phyloP scores from a whole-genome alignment of 2,113 vertebrate genomes.

The Girardinichthys multiradiatus region DNA sequence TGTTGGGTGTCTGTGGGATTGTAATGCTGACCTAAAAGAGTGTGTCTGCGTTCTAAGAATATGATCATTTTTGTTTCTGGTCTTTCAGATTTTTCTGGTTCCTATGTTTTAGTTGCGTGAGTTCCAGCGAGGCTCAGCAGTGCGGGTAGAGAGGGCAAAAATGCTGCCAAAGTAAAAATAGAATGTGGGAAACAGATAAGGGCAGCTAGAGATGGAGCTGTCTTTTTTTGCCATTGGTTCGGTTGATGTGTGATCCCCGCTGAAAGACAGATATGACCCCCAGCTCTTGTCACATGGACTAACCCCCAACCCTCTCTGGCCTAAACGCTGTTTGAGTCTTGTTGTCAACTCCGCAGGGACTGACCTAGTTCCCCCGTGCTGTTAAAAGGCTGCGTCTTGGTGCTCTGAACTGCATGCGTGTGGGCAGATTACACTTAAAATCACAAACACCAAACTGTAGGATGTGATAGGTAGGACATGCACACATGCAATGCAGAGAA shows the following conservation, averaged over 20 bases:
- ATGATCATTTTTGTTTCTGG: neutral
- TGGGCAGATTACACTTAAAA: slow-evolving; percentile 18
- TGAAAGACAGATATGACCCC: slow-evolving; percentile 43
- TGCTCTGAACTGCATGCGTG: slow-evolving; percentile 11
- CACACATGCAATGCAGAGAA: slow-evolving; percentile 7
- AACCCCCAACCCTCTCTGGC: slow-evolving; percentile 8
- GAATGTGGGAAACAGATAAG: slow-evolving; percentile 56
- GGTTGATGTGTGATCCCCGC: slow-evolving; percentile 31
- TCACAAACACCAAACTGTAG: slow-evolving; percentile 28
- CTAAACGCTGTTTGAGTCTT: slow-evolving; percentile 39
- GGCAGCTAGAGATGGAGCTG: slow-evolving; percentile 25
- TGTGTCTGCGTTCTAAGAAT: slow-evolving; percentile 5
- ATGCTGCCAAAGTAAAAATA: slow-evolving; percentile 57
- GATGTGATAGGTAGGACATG: slow-evolving; percentile 16
- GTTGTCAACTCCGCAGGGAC: slow-evolving; percentile 54
- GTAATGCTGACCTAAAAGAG: neutral
- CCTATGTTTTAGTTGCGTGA: slow-evolving; percentile 1
- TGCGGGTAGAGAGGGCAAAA: neutral
- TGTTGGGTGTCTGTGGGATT: slow-evolving; percentile 9
- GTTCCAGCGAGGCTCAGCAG: slow-evolving; percentile 18
- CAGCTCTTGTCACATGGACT: slow-evolving; percentile 50
- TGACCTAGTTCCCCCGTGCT: slow-evolving; percentile 59
- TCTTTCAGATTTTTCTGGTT: slow-evolving; percentile 10
- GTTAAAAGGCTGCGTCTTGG: slow-evolving; percentile 56
- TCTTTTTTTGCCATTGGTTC: slow-evolving; percentile 38